phyloP scores from a whole-genome alignment of 1,140 invertebrate genomes.

The Chionoecetes opilio region DNA sequence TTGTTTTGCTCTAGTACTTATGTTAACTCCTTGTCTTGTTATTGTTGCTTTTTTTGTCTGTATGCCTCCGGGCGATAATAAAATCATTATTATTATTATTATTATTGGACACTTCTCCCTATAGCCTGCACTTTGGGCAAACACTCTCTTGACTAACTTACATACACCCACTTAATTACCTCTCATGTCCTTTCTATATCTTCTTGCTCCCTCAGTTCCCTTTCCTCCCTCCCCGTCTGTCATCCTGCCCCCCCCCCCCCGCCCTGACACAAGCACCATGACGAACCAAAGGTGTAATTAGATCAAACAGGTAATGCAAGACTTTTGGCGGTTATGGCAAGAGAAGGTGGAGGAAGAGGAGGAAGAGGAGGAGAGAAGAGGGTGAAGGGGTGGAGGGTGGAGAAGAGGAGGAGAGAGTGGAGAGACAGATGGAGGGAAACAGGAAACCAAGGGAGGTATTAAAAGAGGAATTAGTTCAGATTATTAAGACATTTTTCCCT shows the following conservation, averaged over 20 bases:
- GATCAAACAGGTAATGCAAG: slow-evolving; percentile 1
- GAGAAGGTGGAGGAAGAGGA: not conserved
- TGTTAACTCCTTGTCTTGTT: no score
- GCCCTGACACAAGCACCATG: not conserved
- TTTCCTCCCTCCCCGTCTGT: not conserved
- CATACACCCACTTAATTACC: no score
- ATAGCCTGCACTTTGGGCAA: no score
- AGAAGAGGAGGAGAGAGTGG: not conserved
- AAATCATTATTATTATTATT: no score
- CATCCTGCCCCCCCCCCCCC: not conserved
- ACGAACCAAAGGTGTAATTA: not conserved
- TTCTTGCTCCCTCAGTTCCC: no score
- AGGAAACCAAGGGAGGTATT: not conserved
- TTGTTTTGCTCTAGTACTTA: no score
- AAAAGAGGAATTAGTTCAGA: not conserved
- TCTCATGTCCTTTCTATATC: no score
- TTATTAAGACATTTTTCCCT: no score
- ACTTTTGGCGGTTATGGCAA: not conserved
- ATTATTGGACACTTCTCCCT: no score
- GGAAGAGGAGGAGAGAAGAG: not conserved
- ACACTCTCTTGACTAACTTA: no score
- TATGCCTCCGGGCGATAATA: no score
- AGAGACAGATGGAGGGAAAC: slow-evolving; percentile 7
- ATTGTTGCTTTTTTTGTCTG: no score
- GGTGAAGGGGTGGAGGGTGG: not conserved